phyloP scores from a whole-genome alignment of 2,888 invertebrate species.

The Ptycholaimellus sp. region DNA sequence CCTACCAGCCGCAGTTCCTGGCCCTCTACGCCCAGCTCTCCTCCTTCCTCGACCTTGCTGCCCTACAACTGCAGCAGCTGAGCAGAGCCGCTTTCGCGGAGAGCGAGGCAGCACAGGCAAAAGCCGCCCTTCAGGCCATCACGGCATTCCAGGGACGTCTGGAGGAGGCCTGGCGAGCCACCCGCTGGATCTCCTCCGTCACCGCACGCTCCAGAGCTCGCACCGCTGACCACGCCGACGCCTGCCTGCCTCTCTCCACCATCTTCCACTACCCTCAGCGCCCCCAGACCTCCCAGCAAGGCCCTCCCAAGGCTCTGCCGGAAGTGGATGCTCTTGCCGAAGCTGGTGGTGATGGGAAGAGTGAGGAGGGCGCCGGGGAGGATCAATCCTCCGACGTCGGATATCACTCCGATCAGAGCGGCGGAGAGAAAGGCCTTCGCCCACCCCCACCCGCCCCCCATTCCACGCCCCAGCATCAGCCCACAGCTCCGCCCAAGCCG shows the following conservation, averaged over 20 bases:
- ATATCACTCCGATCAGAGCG: constrained; percentile 12
- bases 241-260: constrained; percentile 5
- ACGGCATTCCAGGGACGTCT: too few species aligned
- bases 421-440: not conserved
- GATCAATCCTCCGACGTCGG: constrained; percentile 12
- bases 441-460: not conserved
- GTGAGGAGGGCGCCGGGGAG: not conserved
- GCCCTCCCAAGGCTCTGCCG: too few species aligned
- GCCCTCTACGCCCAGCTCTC: constrained; percentile 72
- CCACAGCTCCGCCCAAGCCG: not conserved
- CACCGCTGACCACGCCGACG: constrained; percentile 7
- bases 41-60: constrained; percentile 71
- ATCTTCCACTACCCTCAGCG: not conserved
- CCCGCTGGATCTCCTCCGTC: constrained; percentile 59
- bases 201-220: constrained; percentile 20
- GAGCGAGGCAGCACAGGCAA: constrained; percentile 16
- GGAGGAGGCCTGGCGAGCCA: constrained; percentile 69
- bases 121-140: too few species aligned
- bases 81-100: constrained; percentile 16
- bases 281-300: not conserved
- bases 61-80: constrained; percentile 58
- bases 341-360: constrained; percentile 1
- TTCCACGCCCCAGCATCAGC: not conserved
- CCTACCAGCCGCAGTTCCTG: constrained; percentile 70
- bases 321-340: not conserved